Evolutionary conservation across 1,140 invertebrate species (phyloP), one percentile per base, ranked within the genome.

Genomic region (Sitobion miscanthi): DNA sequence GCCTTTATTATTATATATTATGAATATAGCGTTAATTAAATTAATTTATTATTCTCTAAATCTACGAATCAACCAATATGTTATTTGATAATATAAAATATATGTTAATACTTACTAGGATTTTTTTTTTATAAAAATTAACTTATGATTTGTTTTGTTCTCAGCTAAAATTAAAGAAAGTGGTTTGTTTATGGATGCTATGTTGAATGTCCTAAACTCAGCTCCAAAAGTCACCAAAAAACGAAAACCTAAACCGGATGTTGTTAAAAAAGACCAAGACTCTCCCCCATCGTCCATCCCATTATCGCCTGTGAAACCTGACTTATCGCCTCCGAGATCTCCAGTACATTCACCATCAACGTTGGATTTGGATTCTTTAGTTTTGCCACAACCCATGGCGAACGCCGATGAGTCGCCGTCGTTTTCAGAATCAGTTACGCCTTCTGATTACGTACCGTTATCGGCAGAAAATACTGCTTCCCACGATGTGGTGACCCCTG

Each of bases 201-300:
- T 93, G 91, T 93, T 93, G 38, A 93, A 93, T 38, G 91, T 93
- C 17, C 23, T 93, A 11, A 93, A 93, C 8, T 93, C 91, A 0
- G 91, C 91, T 85, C 91, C 91, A 23, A 93, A 93, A 93, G n/a
- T 85, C 3, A 21, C 35, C n/a, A 93, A 93, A 85, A 93, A 93
- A 38, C 91, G 91, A 8, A 93, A 93, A 85, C 77, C 91, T 6
- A 93, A 93, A 86, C 47, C 49, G 2, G 91, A 93, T 21, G 38
- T 21, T n/a, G 5, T 25, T 77, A 93, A 93, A n/a, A 93, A 93
- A 86, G 25, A 45, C 21, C 38, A 49, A 69, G 47, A 92, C 35
- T 52, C 88, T 30, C 52, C 87, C 7, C 91, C 30, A 5, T 25
- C 45, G 0, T 9, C 77, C 1, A 54, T 7, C 25, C 52, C 82